Conservation (phyloP, 2,888 invertebrate species). For the Tigriopus californicus region DNA sequence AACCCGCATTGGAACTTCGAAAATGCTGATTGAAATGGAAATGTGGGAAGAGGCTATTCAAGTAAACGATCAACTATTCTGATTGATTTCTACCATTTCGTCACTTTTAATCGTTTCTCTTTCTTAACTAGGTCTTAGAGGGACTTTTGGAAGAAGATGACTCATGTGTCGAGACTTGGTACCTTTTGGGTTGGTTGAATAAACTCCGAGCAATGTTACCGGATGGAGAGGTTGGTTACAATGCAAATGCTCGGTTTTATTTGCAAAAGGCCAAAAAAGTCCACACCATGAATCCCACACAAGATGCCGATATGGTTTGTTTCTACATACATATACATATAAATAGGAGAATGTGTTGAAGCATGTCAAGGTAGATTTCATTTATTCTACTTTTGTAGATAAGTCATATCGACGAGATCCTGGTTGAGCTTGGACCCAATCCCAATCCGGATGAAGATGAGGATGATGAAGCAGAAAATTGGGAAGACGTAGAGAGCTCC, state of each 20-base stretch:
- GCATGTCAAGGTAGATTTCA: too few relatives aligned
- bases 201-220: conserved; percentile 21
- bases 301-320: conserved; percentile 24
- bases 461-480: conserved; percentile 18
- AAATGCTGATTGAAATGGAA: conserved; percentile 29
- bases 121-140: conserved; percentile 27
- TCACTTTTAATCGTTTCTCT: too few relatives aligned
- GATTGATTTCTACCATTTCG: too few relatives aligned
- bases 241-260: conserved; percentile 27
- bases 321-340: too few relatives aligned
- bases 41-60: conserved; percentile 28
- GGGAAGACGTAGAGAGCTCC: conserved; percentile 10
- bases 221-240: conserved; percentile 25
- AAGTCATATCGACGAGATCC: conserved; percentile 25
- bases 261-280: conserved; percentile 28
- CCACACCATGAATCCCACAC: conserved; percentile 18
- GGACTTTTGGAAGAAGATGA: conserved; percentile 30
- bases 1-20: conserved; percentile 26
- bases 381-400: too few relatives aligned
- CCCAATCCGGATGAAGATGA: conserved; percentile 19
- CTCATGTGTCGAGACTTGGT: conserved; percentile 29
- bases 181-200: conserved; percentile 30
- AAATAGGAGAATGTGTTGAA: too few relatives aligned
- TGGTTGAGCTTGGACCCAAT: conserved; percentile 25
- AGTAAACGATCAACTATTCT: neutral